Evolutionary conservation across 2,888 invertebrate species (phyloP), one percentile per base, ranked within the genome.

Genomic region (Stenurella melanura): DNA sequence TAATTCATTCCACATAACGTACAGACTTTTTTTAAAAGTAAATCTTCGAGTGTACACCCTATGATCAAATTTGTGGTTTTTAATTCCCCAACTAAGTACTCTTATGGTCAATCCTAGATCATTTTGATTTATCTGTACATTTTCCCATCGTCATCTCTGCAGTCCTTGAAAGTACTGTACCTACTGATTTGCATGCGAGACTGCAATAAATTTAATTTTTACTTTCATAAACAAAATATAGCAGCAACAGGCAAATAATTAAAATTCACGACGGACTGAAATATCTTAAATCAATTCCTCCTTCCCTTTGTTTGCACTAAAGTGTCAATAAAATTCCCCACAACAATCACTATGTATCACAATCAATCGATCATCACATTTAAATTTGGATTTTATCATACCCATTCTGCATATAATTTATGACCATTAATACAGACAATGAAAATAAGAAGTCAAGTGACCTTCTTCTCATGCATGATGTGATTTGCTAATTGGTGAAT

Each of bases 391-490:
- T 58, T n/a, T 68, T 21, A 19, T 54, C 26, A 11, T n/a, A 56
- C n/a, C 11, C 38, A 11, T 9, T 56, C 17, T 18, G 42, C 64
- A 42, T 30, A n/a, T n/a, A 26, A 19, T 54, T 56, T 54, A 26
- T 69, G 69, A 15, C 30, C 26, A 17, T 68, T 18, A 69, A 34
- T 12, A 50, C 60, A 50, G 19, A 70, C 70, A 60, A 70, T 60
- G 15, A 34, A 60, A 60, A 42, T 50, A 70, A 70, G 60, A 42
- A 70, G 60, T 42, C 30, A 19, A 2, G 60, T 61, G 70, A 61
- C 70, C 70, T 70, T 70, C 60, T 38, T 34, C 11, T 19, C 70
- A 60, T n/a, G 60, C 70, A 70, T 70, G 70, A 60, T 21, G 21
- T 34, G 60, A 19, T n/a, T 19, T 9, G n/a, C 18, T 70, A 70